phyloP scores from a whole-genome alignment of 2,113 vertebrate species.

The Pelecanus crispus region DNA sequence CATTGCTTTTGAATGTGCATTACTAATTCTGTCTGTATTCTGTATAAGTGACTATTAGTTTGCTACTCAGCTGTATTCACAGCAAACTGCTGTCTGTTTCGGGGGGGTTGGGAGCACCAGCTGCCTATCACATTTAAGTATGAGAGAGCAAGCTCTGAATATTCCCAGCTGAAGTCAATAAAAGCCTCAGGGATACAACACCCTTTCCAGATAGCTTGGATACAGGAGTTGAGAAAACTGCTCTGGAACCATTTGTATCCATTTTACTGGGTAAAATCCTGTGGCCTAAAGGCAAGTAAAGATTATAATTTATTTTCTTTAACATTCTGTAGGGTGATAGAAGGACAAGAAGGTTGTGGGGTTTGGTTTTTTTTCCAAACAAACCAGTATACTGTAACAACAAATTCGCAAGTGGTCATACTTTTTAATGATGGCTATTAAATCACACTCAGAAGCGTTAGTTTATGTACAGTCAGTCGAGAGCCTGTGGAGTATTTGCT shows the following conservation, averaged over 20 bases:
- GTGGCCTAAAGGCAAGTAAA: background rate
- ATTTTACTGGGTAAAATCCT: background rate
- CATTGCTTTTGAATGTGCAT: background rate
- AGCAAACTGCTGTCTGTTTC: conserved; percentile 9
- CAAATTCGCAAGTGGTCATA: background rate
- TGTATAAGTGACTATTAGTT: background rate
- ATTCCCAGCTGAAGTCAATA: conserved; percentile 49
- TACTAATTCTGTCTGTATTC: background rate
- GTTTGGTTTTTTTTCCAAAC: background rate
- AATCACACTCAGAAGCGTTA: background rate
- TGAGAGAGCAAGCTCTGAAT: conserved; percentile 14
- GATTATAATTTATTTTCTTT: background rate
- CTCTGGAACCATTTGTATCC: background rate
- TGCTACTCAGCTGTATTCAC: conserved; percentile 4
- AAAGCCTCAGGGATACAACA: background rate
- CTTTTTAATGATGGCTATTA: background rate
- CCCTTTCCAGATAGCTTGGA: background rate
- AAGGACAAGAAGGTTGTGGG: background rate
- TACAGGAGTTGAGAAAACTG: background rate
- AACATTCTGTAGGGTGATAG: background rate
- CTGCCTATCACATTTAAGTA: background rate
- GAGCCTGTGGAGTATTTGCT: background rate
- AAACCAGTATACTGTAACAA: background rate
- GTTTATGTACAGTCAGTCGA: background rate
- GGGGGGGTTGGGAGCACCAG: background rate